Evolutionary conservation across 1,140 invertebrate species (phyloP).

Genomic region (Aplysia californica): DNA sequence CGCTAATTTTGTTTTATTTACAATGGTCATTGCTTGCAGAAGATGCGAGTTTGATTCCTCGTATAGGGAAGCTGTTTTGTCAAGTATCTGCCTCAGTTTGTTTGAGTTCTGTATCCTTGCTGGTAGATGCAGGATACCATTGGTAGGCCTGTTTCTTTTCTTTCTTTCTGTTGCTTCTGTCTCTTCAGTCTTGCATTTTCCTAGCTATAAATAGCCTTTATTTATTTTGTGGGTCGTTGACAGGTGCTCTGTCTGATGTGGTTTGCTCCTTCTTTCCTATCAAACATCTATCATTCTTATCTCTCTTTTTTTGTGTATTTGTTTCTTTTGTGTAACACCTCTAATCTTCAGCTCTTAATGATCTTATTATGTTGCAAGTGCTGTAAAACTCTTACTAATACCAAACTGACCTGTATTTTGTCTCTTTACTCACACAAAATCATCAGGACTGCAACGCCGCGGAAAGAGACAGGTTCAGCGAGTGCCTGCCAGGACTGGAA

Average conservation of each 20-base stretch:
- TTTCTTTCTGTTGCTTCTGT: neutral
- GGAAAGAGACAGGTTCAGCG: slow-evolving; percentile 36
- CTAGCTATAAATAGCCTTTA: neutral
- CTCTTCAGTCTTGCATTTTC: neutral
- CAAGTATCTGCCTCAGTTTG: no score
- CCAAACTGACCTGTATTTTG: neutral
- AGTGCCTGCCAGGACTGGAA: slow-evolving; percentile 40
- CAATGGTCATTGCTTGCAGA: neutral
- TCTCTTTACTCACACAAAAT: neutral
- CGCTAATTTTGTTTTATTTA: neutral
- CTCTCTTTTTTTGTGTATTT: neutral
- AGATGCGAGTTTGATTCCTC: neutral
- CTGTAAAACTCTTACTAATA: no score
- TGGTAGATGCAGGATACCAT: neutral
- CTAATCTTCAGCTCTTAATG: neutral
- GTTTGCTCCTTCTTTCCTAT: no score
- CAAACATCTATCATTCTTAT: no score
- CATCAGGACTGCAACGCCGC: slow-evolving; percentile 42
- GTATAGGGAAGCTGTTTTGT: no score
- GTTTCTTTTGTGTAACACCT: neutral
- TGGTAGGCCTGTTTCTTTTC: neutral
- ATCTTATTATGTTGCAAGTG: no score
- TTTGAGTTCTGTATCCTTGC: neutral
- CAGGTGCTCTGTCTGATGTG: no score
- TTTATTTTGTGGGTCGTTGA: no score